phyloP scores from a whole-genome alignment of 2,113 vertebrate genomes.

The Sylvilagus bachmani region DNA sequence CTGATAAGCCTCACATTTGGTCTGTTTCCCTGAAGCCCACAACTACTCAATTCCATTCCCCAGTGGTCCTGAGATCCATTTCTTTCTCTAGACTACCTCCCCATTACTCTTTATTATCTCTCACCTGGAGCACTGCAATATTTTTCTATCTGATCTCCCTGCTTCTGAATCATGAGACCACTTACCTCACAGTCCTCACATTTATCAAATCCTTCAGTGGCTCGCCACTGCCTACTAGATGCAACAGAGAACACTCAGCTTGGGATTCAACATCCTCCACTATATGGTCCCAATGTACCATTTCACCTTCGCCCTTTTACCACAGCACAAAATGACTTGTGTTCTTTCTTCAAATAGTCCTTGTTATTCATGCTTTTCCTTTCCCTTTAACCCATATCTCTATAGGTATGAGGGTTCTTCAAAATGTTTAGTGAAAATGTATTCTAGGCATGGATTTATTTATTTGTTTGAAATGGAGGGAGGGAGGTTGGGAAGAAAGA shows the following conservation, averaged over 20 bases:
- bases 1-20: constrained; percentile 14
- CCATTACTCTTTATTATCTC: neutral
- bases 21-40: neutral
- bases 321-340: neutral
- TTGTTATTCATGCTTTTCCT: neutral
- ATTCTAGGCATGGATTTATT: too few relatives aligned
- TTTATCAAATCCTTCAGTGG: neutral
- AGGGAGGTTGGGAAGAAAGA: too few relatives aligned
- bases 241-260: neutral
- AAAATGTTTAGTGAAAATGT: too few relatives aligned
- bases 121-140: neutral
- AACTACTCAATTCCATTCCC: neutral
- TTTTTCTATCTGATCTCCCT: neutral
- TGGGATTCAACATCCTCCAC: neutral
- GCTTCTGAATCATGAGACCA: neutral
- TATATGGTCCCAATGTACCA: neutral
- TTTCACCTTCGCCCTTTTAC: neutral
- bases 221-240: neutral
- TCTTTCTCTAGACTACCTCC: neutral
- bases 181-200: neutral
- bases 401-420: too few relatives aligned
- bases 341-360: constrained; percentile 16
- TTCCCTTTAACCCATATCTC: neutral
- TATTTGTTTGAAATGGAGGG: too few relatives aligned
- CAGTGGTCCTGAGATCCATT: neutral